A percentile compares a stretch with the other conserved stretches of the same genome.
Evolutionary conservation across 2,113 vertebrate species (phyloP).

Genomic region (Oryzias melastigma): DNA sequence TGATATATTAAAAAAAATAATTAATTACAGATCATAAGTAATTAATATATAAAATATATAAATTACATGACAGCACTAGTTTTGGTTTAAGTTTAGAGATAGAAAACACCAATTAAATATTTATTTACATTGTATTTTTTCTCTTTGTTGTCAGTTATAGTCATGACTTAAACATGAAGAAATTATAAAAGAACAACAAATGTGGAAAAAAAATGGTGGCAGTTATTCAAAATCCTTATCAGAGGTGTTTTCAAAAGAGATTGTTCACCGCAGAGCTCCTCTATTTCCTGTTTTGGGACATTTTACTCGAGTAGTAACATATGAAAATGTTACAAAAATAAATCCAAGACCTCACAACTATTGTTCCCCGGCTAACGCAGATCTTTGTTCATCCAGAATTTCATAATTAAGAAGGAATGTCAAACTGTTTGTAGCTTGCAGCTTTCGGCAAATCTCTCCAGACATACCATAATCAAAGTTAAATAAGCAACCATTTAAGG

Average conservation of each 20-base stretch:
- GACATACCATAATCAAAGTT: constrained; percentile 73
- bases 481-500: constrained; percentile 72
- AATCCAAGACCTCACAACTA: constrained; percentile 67
- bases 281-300: constrained; percentile 29
- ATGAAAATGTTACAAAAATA: constrained; percentile 70
- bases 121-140: too few relatives aligned
- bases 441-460: constrained; percentile 57
- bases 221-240: too few relatives aligned
- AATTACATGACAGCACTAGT: too few relatives aligned
- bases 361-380: constrained; percentile 62
- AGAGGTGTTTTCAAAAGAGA: constrained; percentile 49
- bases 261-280: constrained; percentile 46
- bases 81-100: too few relatives aligned
- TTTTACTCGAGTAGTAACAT: constrained; percentile 71
- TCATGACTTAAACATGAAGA: too few relatives aligned
- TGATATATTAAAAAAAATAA: too few relatives aligned
- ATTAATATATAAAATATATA: too few relatives aligned
- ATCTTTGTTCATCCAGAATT: constrained; percentile 70
- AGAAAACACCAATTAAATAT: too few relatives aligned
- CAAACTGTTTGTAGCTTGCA: constrained; percentile 66
- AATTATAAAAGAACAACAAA: too few relatives aligned
- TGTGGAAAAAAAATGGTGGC: too few relatives aligned
- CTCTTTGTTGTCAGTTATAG: too few relatives aligned
- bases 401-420: constrained; percentile 78
- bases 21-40: too few relatives aligned